Percentiles rank a stretch among this genome's conserved stretches.
Evolutionary conservation across 2,888 invertebrate genomes (phyloP).

Genomic region (Netelia inedita): DNA sequence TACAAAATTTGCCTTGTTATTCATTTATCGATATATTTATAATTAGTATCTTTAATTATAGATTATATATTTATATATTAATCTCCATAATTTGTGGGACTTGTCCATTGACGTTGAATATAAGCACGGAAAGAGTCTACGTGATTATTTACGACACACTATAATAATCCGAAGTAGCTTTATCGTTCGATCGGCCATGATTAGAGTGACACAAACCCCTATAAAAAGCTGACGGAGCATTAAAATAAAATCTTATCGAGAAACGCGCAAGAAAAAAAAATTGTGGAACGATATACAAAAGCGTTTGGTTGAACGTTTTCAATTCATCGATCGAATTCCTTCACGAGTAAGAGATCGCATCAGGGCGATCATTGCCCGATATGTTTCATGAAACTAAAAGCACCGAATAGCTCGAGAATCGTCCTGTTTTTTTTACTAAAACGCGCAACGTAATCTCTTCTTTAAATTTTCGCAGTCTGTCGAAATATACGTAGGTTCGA

Average conservation of each 20-base stretch:
- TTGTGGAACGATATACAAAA: background rate
- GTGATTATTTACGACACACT: background rate
- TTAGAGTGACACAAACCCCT: slow-evolving; percentile 10
- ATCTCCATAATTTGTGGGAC: background rate
- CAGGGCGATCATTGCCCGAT: slow-evolving; percentile 8
- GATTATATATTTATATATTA: too few species aligned
- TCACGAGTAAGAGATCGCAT: background rate
- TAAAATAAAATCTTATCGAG: slow-evolving; percentile 27
- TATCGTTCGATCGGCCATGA: slow-evolving; percentile 20
- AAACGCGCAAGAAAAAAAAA: background rate
- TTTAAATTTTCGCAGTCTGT: background rate
- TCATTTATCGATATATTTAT: background rate
- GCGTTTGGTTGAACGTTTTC: background rate
- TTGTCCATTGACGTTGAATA: background rate
- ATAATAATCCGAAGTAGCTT: slow-evolving; percentile 15
- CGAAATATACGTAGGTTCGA: too few species aligned
- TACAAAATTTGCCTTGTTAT: background rate
- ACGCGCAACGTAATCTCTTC: background rate
- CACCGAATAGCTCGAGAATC: background rate
- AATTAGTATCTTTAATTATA: background rate
- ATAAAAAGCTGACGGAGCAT: slow-evolving; percentile 20
- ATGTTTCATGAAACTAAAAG: slow-evolving; percentile 14
- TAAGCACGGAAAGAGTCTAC: background rate
- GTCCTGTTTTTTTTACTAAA: background rate
- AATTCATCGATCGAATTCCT: slow-evolving; percentile 33